Conservation (phyloP, 2,797 vertebrate species). For the Chaetodon trifasciatus region DNA sequence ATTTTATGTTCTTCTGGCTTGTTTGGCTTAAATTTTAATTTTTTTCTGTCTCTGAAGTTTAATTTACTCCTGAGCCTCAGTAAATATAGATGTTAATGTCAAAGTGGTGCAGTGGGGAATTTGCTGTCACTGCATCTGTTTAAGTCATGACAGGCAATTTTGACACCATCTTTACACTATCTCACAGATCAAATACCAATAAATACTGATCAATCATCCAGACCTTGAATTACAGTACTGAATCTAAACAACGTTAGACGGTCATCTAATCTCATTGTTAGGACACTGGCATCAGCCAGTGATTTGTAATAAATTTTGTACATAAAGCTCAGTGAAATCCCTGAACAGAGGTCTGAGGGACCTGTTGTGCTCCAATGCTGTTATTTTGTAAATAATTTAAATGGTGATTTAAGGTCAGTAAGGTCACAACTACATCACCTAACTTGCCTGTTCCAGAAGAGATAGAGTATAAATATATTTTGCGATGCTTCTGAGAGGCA, state of each 20-base stretch:
- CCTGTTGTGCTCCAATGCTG: slow-evolving; percentile 95
- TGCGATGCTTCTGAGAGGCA: slow-evolving; percentile 18
- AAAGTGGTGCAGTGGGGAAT: slow-evolving; percentile 20
- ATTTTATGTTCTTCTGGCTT: slow-evolving; percentile 90
- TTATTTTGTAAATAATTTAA: slow-evolving; percentile 94
- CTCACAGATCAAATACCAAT: slow-evolving; percentile 16
- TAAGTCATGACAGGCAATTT: slow-evolving; percentile 4
- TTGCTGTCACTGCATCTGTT: background rate
- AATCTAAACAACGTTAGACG: slow-evolving; percentile 81
- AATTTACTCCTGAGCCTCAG: slow-evolving; percentile 49
- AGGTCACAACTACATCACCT: slow-evolving; percentile 78
- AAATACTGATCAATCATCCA: slow-evolving; percentile 24
- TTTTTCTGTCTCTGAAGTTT: slow-evolving; percentile 79
- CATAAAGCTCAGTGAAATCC: slow-evolving; percentile 96
- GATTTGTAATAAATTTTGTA: slow-evolving; percentile 97
- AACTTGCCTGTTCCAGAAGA: slow-evolving; percentile 49
- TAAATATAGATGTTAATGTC: slow-evolving; percentile 70
- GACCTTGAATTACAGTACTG: slow-evolving; percentile 62
- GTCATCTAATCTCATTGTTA: slow-evolving; percentile 90
- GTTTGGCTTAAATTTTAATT: slow-evolving; percentile 92
- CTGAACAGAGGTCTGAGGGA: slow-evolving; percentile 92
- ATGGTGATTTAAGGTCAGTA: slow-evolving; percentile 81
- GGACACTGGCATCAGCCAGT: slow-evolving; percentile 82
- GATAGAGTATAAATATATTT: slow-evolving; percentile 36
- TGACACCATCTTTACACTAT: slow-evolving; percentile 16